Evolutionary conservation across 2,888 invertebrate species (phyloP).

Genomic region (Apoderus coryli): DNA sequence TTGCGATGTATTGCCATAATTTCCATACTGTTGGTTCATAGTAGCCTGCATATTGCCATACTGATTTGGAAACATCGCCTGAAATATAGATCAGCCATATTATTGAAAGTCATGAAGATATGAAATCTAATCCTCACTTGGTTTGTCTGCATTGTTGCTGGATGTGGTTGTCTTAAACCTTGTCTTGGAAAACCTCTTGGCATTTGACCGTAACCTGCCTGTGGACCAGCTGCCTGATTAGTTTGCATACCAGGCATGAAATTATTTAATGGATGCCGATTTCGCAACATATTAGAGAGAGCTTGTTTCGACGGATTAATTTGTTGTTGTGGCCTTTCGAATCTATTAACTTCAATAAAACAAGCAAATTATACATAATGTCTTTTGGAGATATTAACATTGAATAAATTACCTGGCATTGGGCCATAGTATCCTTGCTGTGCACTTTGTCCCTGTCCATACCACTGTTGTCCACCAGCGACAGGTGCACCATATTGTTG

Average conservation of each 20-base stretch:
- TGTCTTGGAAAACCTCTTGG: slow-evolving; percentile 37
- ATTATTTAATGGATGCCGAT: slow-evolving; percentile 50
- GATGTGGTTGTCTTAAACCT: slow-evolving; percentile 32
- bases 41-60: slow-evolving; percentile 47
- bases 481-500: slow-evolving; percentile 31
- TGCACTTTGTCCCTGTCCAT: slow-evolving; percentile 35
- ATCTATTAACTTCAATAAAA: slow-evolving; percentile 30
- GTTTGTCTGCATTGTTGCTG: slow-evolving; percentile 30
- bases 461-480: slow-evolving; percentile 40
- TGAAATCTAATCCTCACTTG: no score
- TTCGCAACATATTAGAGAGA: slow-evolving; percentile 69
- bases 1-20: slow-evolving; percentile 38
- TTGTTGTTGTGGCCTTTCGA: slow-evolving; percentile 36
- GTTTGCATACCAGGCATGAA: slow-evolving; percentile 28
- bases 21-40: slow-evolving; percentile 49
- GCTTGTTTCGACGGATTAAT: slow-evolving; percentile 75
- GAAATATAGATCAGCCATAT: no score
- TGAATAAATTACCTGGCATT: slow-evolving; percentile 30
- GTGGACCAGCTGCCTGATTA: slow-evolving; percentile 25
- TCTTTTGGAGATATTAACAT: no score
- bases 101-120: no score
- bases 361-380: slow-evolving; percentile 5
- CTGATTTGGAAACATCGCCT: slow-evolving; percentile 44
- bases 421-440: slow-evolving; percentile 36
- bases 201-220: slow-evolving; percentile 33